A percentile compares a stretch with the other conserved stretches of the same genome.
Conservation (phyloP, 2,113 vertebrate species). For the Periophthalmus modestus region DNA sequence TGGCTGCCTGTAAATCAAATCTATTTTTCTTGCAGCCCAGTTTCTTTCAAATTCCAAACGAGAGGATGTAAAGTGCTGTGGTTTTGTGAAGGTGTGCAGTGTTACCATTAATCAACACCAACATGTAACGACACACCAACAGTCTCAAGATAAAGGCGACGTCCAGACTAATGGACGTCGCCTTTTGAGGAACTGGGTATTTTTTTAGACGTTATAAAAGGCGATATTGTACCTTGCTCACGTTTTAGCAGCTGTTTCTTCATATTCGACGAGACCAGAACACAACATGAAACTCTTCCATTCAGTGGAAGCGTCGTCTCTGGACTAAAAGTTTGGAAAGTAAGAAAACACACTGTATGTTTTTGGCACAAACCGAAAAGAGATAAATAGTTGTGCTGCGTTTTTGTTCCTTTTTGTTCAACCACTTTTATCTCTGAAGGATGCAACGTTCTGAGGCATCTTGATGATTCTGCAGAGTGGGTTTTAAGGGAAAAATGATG, state of each 20-base stretch:
- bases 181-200: neutral
- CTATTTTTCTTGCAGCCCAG: too few species aligned
- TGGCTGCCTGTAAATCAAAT: neutral
- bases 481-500: too few species aligned
- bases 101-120: constrained; percentile 8
- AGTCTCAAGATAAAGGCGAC: neutral
- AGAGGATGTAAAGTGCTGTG: neutral
- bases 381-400: too few species aligned
- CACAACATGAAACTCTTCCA: too few species aligned
- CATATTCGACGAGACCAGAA: neutral
- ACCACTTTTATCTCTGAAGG: too few species aligned
- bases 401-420: too few species aligned
- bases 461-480: too few species aligned
- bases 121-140: neutral
- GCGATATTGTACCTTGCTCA: neutral
- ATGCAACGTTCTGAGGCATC: too few species aligned
- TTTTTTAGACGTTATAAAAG: neutral
- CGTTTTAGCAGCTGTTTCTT: neutral
- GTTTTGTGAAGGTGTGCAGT: neutral
- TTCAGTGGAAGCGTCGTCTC: too few species aligned
- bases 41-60: neutral
- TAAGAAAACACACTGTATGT: too few species aligned
- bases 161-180: neutral
- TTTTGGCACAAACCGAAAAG: too few species aligned
- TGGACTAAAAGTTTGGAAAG: too few species aligned